Base-by-base conservation (phyloP, 1,140 invertebrate species). In the Bombus cullumanus region DNA sequence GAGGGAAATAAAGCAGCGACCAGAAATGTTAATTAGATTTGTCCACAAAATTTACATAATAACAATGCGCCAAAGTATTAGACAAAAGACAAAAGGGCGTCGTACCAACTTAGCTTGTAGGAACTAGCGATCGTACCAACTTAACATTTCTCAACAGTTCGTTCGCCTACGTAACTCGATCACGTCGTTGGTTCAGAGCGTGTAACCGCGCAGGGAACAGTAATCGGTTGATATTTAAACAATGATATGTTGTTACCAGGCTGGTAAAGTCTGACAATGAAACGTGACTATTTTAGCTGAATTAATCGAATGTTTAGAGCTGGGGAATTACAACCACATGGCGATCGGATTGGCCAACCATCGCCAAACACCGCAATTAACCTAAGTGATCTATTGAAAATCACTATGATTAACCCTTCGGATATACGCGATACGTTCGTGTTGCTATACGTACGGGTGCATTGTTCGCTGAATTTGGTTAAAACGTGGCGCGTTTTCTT, bases 311-410 rank as follows among this genome's bases (percentile, higher is more conserved):
- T 34, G 47, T 84, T 66, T 71, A 68, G 43, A 10, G 76, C 31
- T n/a, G 12, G 64, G 64, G 43, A 69, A 78, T 83, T 83, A 83
- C 73, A 68, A 77, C 28, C 62, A 31, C 73, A 83, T 83, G 73
- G 76, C 68, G 81, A 74, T 83, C 34, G 62, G 34, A 39, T 34
- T 12, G 81, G 43, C 34, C 2, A 47, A 77, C 81, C 73, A 34
- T 69, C 31, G 57, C 81, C 77, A 77, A 83, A 68, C 62, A 75
- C 37, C 68, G 41, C 62, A 28, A 68, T 37, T 68, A 77, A 83
- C 59, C 59, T 57, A 74, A 59, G 18, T 77, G 43, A 77, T 69
- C 34, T 18, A 31, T 4, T 31, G 13, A 59, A 74, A 71, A 47
- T 62, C 57, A 28, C 13, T 12, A 25, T 34, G 22, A 34, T 43